Base-by-base conservation (phyloP, 2,888 invertebrate species). In the Hyposoter dolosus region DNA sequence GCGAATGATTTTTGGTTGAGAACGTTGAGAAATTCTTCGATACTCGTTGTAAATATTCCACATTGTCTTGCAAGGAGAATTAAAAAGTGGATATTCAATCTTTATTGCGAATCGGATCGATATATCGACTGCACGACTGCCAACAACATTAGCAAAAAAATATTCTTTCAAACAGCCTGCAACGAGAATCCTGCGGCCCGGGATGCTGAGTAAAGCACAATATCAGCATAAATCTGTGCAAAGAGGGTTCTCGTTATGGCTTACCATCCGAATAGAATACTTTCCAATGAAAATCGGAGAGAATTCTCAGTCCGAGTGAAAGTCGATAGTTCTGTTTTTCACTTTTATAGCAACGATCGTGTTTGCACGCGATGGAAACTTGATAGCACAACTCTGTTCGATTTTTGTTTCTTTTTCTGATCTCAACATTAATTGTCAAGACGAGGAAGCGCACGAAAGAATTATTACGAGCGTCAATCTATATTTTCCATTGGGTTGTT, bases 201-300 rank as follows among this genome's bases (percentile, higher is more conserved):
- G 60, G 15, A 12, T 60, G 23, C 63, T 50, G 50, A 12, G 56
- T 5, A 0, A 45, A 32, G 65, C 19, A 32, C 72, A 72, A 45
- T n/a, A 71, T 45, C 12, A 88, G 63, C 78, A 89, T 81, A 78
- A 89, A 88, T 28, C 88, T 68, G 35, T 84, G 88, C 75, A 88
- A 88, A 3, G 89, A 89, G 10, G 89, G 89, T 84, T 89, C 89
- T 89, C 89, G 90, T 56, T 85, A 53, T 5, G 69, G 32, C 50
- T 86, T 65, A 19, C 83, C 69, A 19, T 83, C 68, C 6, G 87
- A 19, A 83, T 89, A 75, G 32, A 88, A 88, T 17, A n/a, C 71
- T 82, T 89, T 89, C 43, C 87, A 45, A 72, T 89, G 88, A 72
- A 90, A 90, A 82, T 89, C 88, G 3, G 47, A 50, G 10, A 89